Percentiles rank a stretch among this genome's conserved stretches.
These are phyloP conservation scores for Ancistrus triradiatus DNA, from an alignment of 2,113 vertebrate genomes.

Conservation along the genomic window DNA sequence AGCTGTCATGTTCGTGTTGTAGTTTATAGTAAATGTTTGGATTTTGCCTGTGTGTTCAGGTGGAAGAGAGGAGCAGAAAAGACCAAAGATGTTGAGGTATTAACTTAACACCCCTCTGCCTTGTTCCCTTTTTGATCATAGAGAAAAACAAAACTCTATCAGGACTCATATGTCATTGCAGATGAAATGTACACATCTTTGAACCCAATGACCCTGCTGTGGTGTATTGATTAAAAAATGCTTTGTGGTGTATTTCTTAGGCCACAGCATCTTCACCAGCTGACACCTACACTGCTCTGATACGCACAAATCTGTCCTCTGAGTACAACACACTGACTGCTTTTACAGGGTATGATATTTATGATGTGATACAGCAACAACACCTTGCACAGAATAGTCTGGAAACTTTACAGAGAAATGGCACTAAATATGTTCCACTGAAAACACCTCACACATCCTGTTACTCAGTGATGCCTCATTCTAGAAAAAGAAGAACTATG, in stretches of 20 bases:
- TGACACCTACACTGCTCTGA: slow-evolving; percentile 5
- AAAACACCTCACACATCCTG: too few species aligned
- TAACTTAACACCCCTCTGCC: not conserved
- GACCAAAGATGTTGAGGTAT: not conserved
- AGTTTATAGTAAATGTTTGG: too few species aligned
- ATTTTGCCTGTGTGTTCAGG: not conserved
- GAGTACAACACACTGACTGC: slow-evolving; percentile 6
- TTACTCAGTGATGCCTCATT: too few species aligned
- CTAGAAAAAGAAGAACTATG: too few species aligned
- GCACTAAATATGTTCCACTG: too few species aligned
- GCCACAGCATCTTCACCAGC: not conserved
- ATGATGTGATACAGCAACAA: too few species aligned
- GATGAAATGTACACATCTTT: not conserved
- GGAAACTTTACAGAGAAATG: too few species aligned
- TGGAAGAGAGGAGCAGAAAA: not conserved
- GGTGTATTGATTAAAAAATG: not conserved
- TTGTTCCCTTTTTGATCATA: too few species aligned
- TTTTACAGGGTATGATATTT: too few species aligned
- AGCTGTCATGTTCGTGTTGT: too few species aligned
- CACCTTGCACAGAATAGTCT: too few species aligned
- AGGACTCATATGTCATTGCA: not conserved
- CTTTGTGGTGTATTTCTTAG: slow-evolving; percentile 3
- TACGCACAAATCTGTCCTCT: not conserved
- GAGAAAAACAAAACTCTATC: too few species aligned
- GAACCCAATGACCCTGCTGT: not conserved